Base-by-base conservation (phyloP, 2,797 vertebrate species). In the Eremophila alpestris region DNA sequence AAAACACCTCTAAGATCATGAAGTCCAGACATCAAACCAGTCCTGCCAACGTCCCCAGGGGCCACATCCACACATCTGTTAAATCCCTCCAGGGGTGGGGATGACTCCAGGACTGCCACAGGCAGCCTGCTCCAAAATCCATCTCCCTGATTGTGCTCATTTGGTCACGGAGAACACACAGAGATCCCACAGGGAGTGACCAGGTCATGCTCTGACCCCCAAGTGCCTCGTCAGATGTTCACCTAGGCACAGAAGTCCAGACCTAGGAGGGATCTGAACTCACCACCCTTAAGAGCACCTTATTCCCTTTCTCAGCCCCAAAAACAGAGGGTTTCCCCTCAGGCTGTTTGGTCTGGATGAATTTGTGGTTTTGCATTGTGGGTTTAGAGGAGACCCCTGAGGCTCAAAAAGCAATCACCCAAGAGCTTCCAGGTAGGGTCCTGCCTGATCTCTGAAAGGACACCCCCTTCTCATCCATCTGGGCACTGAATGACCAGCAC, bases 131-230 rank as follows among this genome's bases (percentile, higher is more conserved):
- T 49, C 49, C 79, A 34, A 3, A 14, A 30, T 5, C 36, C 41
- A 8, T 6, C 19, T 52, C 56, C 46, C 16, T 36, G 15, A 2
- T 3, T 26, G 9, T n/a, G 26, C 2, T 0, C 38, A 10, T 69
- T 56, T 43, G n/a, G 12, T 56, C 18, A 7, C 62, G 36, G 10
- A n/a, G 8, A n/a, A 64, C 54, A 7, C 43, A 36, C 4, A 54
- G n/a, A 38, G 27, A 23, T 54, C 12, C 12, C n/a, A 24, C 5
- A 20, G 17, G 16, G 69, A 58, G 13, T 4, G 7, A 21, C 32
- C 17, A 5, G 11, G 20, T 13, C 45, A 40, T 56, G 5, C 65
- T 71, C 64, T 10, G 12, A 20, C 11, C 20, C 40, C 55, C 5
- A 69, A 77, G 1, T 11, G 2, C 12, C n/a, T 63, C 56, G 7